Base-by-base conservation (phyloP, 2,797 vertebrate species). In the Poecilia picta region DNA sequence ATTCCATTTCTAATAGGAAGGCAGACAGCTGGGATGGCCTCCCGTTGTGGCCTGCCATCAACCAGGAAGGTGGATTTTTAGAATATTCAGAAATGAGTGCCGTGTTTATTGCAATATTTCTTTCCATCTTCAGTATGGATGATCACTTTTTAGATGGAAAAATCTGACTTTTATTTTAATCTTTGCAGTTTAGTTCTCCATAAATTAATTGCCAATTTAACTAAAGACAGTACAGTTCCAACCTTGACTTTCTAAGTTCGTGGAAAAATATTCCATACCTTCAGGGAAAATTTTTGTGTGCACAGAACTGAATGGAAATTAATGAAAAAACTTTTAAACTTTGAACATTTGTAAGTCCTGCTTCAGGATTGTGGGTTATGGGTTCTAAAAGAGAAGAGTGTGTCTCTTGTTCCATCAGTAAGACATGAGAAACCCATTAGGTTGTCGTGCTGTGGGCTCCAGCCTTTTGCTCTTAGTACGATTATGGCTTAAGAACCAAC, bases 1-100 rank as follows among this genome's bases (percentile, higher is more conserved):
- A 88, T 91, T 92, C 89, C 85, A 90, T 93, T 94, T 90, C 83
- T 88, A 89, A 90, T 88, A 83, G 84, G 78, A 85, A 83, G 79
- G 82, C 83, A 88, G 89, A 87, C 88, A 87, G 87, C 87, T 83
- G 82, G 81, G 81, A 76, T 62, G 57, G 74, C 77, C 73, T 75
- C 84, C 85, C 53, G 23, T 73, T 70, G 80, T 47, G 59, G 36
- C 51, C 31, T 43, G 46, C 75, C 64, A 23, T 81, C 82, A 81
- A 41, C 33, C 64, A 73, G 59, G 55, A 45, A 7, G 73, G 57
- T 23, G 77, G 75, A 83, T 72, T 80, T 73, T 80, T 88, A 87
- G 89, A 88, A 86, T 72, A 83, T 80, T 84, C 87, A 51, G 84
- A 85, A 85, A 89, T 89, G 73, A 66, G n/a, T 45, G 74, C 66